Conservation (phyloP, 2,888 invertebrate species). For the Lasioglossum leucozonium region DNA sequence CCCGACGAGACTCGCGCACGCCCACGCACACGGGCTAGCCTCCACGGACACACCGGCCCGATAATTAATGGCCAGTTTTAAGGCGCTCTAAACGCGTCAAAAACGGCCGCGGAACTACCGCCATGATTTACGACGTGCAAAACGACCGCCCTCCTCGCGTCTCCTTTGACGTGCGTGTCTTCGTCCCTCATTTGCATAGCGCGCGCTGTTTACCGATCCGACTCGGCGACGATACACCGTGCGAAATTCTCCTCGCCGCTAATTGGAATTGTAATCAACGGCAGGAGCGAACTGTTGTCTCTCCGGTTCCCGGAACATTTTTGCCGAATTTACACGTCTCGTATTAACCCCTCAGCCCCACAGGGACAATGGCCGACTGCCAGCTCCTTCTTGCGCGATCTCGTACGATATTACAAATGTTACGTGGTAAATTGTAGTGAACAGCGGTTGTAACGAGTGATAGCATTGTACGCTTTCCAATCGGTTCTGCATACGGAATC, state of each 20-base stretch:
- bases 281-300: background rate
- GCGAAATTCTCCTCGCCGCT: background rate
- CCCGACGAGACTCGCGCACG: background rate
- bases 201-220: conserved; percentile 12
- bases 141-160: conserved; percentile 37
- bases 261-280: background rate
- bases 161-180: conserved; percentile 32
- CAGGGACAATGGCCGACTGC: background rate
- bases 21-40: conserved; percentile 1
- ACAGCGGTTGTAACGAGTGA: too few species aligned
- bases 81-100: conserved; percentile 66
- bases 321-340: background rate
- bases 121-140: conserved; percentile 68
- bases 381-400: too few species aligned
- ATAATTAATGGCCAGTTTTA: conserved; percentile 71
- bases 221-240: background rate
- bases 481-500: too few species aligned
- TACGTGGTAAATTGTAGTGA: too few species aligned
- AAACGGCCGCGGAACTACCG: conserved; percentile 50
- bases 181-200: conserved; percentile 42
- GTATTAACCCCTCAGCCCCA: background rate
- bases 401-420: too few species aligned
- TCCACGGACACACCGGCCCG: conserved; percentile 9
- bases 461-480: too few species aligned
- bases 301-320: background rate